Percentiles rank a stretch among this genome's conserved stretches.
phyloP scores from a whole-genome alignment of 2,888 invertebrate species.

The Dynastes tityus region DNA sequence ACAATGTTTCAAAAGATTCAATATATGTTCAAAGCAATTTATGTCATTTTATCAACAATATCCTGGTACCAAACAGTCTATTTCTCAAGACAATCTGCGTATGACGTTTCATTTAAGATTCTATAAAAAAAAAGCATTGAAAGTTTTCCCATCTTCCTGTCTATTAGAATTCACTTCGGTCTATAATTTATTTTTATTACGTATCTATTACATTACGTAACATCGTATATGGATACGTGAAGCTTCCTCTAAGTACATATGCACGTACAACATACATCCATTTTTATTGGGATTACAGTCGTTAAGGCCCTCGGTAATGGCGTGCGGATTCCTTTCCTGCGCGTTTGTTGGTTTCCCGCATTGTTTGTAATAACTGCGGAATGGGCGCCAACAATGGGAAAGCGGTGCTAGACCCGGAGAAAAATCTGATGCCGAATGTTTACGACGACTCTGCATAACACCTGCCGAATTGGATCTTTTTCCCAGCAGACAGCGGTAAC shows the following conservation, averaged over 20 bases:
- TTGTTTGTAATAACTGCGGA: slow-evolving; percentile 8
- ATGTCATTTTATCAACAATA: too few relatives aligned
- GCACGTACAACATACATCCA: not conserved
- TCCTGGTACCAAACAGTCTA: too few relatives aligned
- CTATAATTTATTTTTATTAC: too few relatives aligned
- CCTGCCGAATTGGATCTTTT: slow-evolving; percentile 1
- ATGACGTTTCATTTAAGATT: too few relatives aligned
- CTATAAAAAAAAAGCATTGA: too few relatives aligned
- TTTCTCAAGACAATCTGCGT: too few relatives aligned
- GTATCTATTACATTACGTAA: too few relatives aligned
- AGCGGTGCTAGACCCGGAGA: not conserved
- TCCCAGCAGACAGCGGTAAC: too few relatives aligned
- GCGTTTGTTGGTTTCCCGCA: slow-evolving; percentile 6
- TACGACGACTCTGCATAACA: not conserved
- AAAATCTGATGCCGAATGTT: not conserved
- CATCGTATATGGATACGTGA: not conserved
- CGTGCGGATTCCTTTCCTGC: slow-evolving; percentile 14
- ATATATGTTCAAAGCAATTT: too few relatives aligned
- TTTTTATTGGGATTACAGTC: slow-evolving; percentile 21
- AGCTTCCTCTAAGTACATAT: not conserved
- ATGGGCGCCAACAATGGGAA: not conserved
- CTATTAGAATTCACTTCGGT: too few relatives aligned
- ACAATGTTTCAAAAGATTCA: too few relatives aligned
- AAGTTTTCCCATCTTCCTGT: too few relatives aligned
- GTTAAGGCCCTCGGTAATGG: not conserved